These are phyloP conservation scores for Callipepla californica DNA, from an alignment of 2,113 vertebrate species.

Conservation along the genomic window DNA sequence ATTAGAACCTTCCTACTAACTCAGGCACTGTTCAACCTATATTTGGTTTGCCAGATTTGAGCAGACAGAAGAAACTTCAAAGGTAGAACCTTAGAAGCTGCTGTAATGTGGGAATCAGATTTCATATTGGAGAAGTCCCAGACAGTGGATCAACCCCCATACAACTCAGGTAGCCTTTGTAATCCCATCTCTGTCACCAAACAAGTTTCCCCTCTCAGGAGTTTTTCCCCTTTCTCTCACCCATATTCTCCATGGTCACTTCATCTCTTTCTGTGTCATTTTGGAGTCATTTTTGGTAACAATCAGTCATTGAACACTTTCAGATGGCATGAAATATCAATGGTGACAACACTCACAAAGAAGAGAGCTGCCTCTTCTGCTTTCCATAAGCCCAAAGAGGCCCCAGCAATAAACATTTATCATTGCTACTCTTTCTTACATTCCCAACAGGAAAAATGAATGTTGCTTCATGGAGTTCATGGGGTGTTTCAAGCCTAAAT, in stretches of 20 bases:
- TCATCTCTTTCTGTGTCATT: not conserved
- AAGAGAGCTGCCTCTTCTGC: not conserved
- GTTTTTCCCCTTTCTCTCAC: not conserved
- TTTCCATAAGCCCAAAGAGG: not conserved
- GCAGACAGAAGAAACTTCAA: not conserved
- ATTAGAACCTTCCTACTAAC: not conserved
- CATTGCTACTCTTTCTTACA: not conserved
- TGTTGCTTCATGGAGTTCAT: not conserved
- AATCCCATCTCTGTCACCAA: not conserved
- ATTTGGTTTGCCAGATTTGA: not conserved
- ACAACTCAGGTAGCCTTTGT: rapidly evolving
- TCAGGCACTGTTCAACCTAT: not conserved
- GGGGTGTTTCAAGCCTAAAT: not conserved
- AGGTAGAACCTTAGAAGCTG: not conserved
- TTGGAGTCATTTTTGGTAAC: not conserved
- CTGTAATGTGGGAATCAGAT: not conserved
- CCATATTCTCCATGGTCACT: not conserved
- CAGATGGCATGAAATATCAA: not conserved
- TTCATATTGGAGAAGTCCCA: not conserved
- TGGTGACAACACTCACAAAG: not conserved
- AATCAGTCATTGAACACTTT: not conserved
- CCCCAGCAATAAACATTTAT: not conserved
- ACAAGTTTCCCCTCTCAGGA: not conserved
- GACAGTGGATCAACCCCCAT: not conserved
- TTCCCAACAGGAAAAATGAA: not conserved